Base-by-base conservation (phyloP, 2,888 invertebrate species). In the Aromia moschata region DNA sequence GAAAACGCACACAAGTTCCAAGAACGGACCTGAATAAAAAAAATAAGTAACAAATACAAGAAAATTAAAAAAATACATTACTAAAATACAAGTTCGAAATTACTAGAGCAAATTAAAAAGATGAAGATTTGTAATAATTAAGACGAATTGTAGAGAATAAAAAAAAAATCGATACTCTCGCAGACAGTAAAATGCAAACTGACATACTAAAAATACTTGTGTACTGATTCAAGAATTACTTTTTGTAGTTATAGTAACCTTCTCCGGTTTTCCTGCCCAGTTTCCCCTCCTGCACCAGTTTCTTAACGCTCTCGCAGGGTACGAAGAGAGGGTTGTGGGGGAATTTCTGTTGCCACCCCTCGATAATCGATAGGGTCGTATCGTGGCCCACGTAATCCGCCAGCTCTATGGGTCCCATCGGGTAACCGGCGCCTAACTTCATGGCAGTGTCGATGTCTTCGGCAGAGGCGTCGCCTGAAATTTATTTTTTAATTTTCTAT, bases 371-470 rank as follows among this genome's bases (percentile, higher is more conserved):
- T 73, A 88, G 84, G 57, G 85, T 86, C 2, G 92, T 93, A 77
- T 95, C 95, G 10, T 91, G 82, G 0, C 94, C 94, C 0, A 92
- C 90, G 78, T 91, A 93, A 82, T 95, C 95, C 0, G 88, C 82
- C 49, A 95, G 80, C 79, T 94, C 93, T 62, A 96, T 85, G 0
- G 95, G 95, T 2, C 95, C 95, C 94, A 95, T 94, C 2, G 94
- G 94, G 79, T 93, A 87, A 0, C 92, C 91, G 10, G 93, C 93
- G 3, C 95, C 95, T 1, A 95, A 82, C 78, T 94, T 94, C 94
- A 95, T 94, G 0, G 93, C 94, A 7, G 85, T 88, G 73, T 96
- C 96, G 57, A 96, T 91, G 79, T 96, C 95, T 60, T 84, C 80
- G 0, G 89, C 85, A 2, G 88, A 84, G 0, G 90, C 90, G 77